Base-by-base conservation (phyloP, 2,888 invertebrate genomes). In the Balanococcus diminutus region DNA sequence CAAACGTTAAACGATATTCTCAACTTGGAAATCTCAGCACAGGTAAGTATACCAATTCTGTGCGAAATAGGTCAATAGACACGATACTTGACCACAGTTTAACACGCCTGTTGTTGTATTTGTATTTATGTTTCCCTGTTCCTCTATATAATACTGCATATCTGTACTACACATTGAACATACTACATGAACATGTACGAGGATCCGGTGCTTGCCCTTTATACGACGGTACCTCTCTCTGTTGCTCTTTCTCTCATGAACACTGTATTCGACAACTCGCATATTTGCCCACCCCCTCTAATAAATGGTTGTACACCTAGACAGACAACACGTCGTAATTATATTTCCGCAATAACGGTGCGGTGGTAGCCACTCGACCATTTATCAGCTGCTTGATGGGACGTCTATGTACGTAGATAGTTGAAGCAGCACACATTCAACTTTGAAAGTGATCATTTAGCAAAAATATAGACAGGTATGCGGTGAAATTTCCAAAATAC, bases 41-140 rank as follows among this genome's bases (percentile, higher is more conserved):
- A 75, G 32, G 4, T 19, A 51, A n/a, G n/a, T 75, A n/a, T n/a
- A 36, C 75, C 75, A 67, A 31, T 75, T n/a, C 61, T 28, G 28
- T 67, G 61, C 75, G 75, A 75, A 75, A 32, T 75, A 32, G 75
- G 75, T 75, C 75, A 75, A 75, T 32, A n/a, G 31, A 32, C 31
- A 9, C 6, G 25, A 36, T 32, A 75, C 32, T 75, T 75, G 75
- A 75, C 75, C 75, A 75, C 75, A 36, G 75, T 75, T 75, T 75
- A 75, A 28, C 75, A 36, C 75, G 75, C 32, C 32, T 32, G 16
- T 11, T 28, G 32, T n/a, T n/a, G n/a, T n/a, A n/a, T n/a, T n/a
- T n/a, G n/a, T n/a, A n/a, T n/a, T n/a, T n/a, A n/a, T 67, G 19
- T 67, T 28, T 67, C 28, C 61, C 61, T 51, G n/a, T 51, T 51